These are phyloP conservation scores for Helicolenus hilgendorfi DNA, from an alignment of 2,797 vertebrate species.

Conservation along the genomic window DNA sequence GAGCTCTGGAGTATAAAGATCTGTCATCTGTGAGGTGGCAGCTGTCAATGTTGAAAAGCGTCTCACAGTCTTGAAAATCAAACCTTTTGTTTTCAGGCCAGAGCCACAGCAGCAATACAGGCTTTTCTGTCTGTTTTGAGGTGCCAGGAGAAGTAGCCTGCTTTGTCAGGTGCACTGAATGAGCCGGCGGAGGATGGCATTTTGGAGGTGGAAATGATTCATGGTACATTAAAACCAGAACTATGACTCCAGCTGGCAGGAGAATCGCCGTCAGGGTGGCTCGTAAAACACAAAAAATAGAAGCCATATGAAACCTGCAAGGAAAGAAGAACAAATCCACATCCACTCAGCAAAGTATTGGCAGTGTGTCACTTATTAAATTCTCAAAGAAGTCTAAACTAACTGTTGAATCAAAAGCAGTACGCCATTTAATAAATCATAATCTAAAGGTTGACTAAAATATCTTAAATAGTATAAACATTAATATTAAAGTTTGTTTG, in stretches of 20 bases:
- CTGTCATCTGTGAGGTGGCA: constrained; percentile 92
- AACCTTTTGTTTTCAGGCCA: constrained; percentile 92
- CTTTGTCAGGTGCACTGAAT: background rate
- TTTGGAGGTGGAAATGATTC: background rate
- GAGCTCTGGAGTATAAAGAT: constrained; percentile 89
- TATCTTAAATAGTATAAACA: too few relatives aligned
- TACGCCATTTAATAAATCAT: background rate
- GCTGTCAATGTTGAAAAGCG: constrained; percentile 89
- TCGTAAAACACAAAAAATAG: background rate
- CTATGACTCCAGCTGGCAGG: background rate
- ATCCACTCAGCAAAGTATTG: background rate
- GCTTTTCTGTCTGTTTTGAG: constrained; percentile 66
- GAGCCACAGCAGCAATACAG: constrained; percentile 92
- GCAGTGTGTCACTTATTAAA: background rate
- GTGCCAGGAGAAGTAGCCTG: background rate
- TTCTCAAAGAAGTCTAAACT: background rate
- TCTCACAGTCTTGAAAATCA: constrained; percentile 90
- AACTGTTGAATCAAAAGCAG: background rate
- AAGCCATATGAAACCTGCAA: constrained; percentile 30
- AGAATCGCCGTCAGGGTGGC: background rate
- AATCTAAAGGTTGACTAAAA: background rate
- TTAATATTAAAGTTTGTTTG: background rate
- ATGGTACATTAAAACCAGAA: constrained; percentile 39
- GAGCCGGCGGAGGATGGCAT: background rate
- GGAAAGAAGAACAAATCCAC: constrained; percentile 46